Evolutionary conservation across 2,888 invertebrate genomes (phyloP).

Genomic region (Pseudolycoriella hygida): DNA sequence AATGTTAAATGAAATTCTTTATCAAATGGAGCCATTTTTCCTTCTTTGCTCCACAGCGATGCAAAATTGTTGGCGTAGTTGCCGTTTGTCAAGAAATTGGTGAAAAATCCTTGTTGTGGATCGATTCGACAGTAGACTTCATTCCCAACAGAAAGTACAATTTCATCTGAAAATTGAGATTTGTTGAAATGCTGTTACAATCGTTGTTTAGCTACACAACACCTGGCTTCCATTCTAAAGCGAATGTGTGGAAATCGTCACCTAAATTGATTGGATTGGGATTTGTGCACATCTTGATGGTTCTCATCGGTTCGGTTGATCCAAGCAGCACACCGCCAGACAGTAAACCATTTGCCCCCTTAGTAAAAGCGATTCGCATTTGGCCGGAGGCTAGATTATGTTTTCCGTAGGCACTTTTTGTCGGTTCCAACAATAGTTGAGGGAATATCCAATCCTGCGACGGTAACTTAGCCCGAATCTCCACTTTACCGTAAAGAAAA

Average conservation of each 20-base stretch:
- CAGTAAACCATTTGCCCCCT: slow-evolving; percentile 34
- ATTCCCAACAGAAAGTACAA: background rate
- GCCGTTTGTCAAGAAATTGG: background rate
- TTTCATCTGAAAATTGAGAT: background rate
- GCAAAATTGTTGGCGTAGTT: slow-evolving; percentile 22
- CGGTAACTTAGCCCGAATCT: slow-evolving; percentile 53
- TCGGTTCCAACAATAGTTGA: slow-evolving; percentile 48
- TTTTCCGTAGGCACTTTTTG: slow-evolving; percentile 39
- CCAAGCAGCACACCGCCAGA: slow-evolving; percentile 19
- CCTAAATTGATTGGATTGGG: slow-evolving; percentile 15
- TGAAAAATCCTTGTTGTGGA: background rate
- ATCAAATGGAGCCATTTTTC: slow-evolving; percentile 52
- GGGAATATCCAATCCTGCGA: slow-evolving; percentile 59
- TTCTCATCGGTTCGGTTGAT: slow-evolving; percentile 18
- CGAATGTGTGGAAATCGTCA: slow-evolving; percentile 47
- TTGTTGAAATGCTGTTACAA: background rate
- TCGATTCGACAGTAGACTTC: background rate
- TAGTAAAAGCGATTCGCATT: slow-evolving; percentile 49
- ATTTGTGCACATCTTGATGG: slow-evolving; percentile 16
- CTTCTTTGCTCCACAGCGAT: slow-evolving; percentile 36
- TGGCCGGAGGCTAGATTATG: slow-evolving; percentile 40
- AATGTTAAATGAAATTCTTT: slow-evolving; percentile 57
- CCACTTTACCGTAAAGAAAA: slow-evolving; percentile 50
- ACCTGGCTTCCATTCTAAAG: slow-evolving; percentile 39
- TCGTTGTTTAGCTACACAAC: background rate